These are phyloP conservation scores for Platanista minor DNA, from an alignment of 2,113 vertebrate species.

Conservation along the genomic window DNA sequence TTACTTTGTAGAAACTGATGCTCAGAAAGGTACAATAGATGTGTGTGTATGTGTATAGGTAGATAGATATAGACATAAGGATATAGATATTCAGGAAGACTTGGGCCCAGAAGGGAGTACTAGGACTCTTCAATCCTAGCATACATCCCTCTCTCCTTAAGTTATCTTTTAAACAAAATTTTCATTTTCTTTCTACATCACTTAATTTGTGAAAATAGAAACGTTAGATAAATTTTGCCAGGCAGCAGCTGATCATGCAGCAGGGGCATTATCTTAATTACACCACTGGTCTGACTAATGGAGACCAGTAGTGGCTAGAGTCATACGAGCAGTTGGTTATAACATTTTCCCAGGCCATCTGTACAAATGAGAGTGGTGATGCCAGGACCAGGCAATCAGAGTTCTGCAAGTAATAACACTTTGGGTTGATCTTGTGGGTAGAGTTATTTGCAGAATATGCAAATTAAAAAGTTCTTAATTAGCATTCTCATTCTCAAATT, in stretches of 20 bases:
- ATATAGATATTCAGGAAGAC: neutral
- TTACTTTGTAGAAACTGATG: neutral
- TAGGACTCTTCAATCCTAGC: neutral
- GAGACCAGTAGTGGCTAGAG: neutral
- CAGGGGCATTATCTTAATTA: constrained; percentile 38
- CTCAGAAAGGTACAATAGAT: neutral
- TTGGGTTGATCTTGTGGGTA: neutral
- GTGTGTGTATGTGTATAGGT: neutral
- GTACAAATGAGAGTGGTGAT: neutral
- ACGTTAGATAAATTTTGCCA: neutral
- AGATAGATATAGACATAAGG: neutral
- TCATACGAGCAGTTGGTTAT: neutral
- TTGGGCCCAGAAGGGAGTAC: neutral
- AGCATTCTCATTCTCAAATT: constrained; percentile 21
- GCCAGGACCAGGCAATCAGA: neutral
- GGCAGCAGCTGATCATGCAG: constrained; percentile 13
- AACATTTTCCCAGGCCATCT: constrained; percentile 41
- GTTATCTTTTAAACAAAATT: neutral
- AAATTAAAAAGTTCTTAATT: constrained; percentile 31
- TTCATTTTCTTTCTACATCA: neutral
- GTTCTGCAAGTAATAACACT: neutral
- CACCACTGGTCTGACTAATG: neutral
- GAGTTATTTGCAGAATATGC: constrained; percentile 5
- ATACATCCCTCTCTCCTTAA: neutral
- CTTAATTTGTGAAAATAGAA: constrained; percentile 12